Base-by-base conservation (phyloP, 2,888 invertebrate genomes). In the Cetonia aurata region DNA sequence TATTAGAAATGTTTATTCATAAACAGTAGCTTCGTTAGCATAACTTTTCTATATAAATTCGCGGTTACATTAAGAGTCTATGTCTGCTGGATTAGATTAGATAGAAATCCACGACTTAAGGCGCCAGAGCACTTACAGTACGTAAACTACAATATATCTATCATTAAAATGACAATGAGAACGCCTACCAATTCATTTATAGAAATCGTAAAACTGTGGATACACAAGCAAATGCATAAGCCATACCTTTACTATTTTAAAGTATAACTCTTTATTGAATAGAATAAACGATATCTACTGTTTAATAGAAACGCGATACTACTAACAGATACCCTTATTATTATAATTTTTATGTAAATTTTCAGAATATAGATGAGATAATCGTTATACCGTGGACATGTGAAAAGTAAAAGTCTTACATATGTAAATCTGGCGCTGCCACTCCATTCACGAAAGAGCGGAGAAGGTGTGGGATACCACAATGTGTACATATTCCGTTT, bases 281-380 rank as follows among this genome's bases (percentile, higher is more conserved):
- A 50, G 6, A 46, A 12, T 46, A n/a, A 15, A 6, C 6, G 46
- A 10, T 15, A 17, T 10, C 10, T 1, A 25, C 25, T 10, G 17
- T 62, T 31, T 48, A 48, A 48, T 48, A 48, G 13, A 62, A 62
- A 62, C 15, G 13, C 48, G 48, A 62, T 31, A 33, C 31, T 33
- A 15, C 13, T 33, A 31, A 48, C 48, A 62, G 62, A 48, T 33
- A 48, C 13, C 46, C 33, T 33, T 48, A 48, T 62, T 62, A 62
- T 19, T 62, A 62, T 13, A 62, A 48, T 48, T 62, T 62, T 48
- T 62, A 62, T 62, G 62, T 62, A 62, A 62, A 62, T 62, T 62
- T 25, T 62, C 48, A 15, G 44, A 48, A 62, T 48, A 62, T 13
- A 62, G 62, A 62, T 62, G 48, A 62, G 15, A 10, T 25, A 46